Evolutionary conservation across 1,140 invertebrate species (phyloP), one percentile per base, ranked within the genome.

Genomic region (Lepidurus packardi): DNA sequence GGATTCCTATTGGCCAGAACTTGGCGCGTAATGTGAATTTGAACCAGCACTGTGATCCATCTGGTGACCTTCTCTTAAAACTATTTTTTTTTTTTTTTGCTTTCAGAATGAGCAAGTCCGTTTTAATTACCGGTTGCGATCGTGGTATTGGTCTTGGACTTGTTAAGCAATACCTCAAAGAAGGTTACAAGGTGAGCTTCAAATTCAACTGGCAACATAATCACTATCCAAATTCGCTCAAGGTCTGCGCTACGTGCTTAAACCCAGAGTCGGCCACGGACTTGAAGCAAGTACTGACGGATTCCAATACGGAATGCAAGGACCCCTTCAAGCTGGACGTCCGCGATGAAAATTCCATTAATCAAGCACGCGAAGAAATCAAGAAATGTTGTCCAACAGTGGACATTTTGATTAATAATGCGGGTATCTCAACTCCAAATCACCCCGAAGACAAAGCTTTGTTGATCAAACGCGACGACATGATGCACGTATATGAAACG

Each of bases 391-490:
- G 53, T 34, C 41, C 75, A 6, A 41, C 24, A 41, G 16, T 78
- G 21, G 78, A 78, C 34, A 78, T 78, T 24, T 74, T 78, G 8
- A 78, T 78, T 41, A 78, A 78, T 1, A 78, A 78, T 78, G 78
- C n/a, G n/a, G 78, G 78, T 25, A 78, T 78, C 5, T 44, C 78
- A 42, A 76, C 34, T 9, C 75, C 42, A 8, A 78, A 78, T 75
- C 78, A 78, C 44, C 78, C 78, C 2, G 78, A 78, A 10, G 78
- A 78, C 45, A 73, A 73, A 24, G 78, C 78, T 13, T 43, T 78
- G 43, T 43, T 42, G 10, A 78, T 78, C n/a, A 41, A 24, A 11
- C 21, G 78, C 1, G n/a, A 78, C 42, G 78, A 78, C 16, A 78
- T 78, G 78, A n/a, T 78, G 16, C 25, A 76, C 42, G 74, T 78